Conservation (phyloP, 2,113 vertebrate genomes). For the Plecturocebus donacophilus region DNA sequence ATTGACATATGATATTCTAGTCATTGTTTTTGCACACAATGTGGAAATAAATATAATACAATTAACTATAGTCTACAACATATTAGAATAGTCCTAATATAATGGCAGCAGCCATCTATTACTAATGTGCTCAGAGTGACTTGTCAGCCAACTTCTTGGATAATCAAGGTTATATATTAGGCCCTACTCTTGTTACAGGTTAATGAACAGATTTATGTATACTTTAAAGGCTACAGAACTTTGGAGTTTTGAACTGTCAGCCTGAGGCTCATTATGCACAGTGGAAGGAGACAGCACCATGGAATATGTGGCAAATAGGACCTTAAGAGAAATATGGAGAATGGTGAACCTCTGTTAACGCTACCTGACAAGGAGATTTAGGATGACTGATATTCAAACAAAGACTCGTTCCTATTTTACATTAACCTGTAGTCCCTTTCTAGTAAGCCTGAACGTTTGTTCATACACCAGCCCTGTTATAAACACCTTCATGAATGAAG, state of each 20-base stretch:
- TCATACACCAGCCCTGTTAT: background rate
- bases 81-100: background rate
- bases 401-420: background rate
- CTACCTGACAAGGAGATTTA: background rate
- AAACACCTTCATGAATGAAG: background rate
- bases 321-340: background rate
- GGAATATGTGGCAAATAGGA: background rate
- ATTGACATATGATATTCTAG: background rate
- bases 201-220: background rate
- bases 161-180: background rate
- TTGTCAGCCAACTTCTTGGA: background rate
- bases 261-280: no score
- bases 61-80: background rate
- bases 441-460: background rate
- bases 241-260: background rate
- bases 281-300: fast-evolving
- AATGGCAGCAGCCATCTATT: background rate
- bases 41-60: background rate
- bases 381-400: background rate
- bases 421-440: background rate
- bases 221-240: background rate
- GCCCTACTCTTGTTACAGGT: background rate
- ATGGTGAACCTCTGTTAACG: background rate
- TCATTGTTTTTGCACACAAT: background rate
- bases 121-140: background rate